Evolutionary conservation across 2,888 invertebrate species (phyloP).

Genomic region (Synergus itoensis): DNA sequence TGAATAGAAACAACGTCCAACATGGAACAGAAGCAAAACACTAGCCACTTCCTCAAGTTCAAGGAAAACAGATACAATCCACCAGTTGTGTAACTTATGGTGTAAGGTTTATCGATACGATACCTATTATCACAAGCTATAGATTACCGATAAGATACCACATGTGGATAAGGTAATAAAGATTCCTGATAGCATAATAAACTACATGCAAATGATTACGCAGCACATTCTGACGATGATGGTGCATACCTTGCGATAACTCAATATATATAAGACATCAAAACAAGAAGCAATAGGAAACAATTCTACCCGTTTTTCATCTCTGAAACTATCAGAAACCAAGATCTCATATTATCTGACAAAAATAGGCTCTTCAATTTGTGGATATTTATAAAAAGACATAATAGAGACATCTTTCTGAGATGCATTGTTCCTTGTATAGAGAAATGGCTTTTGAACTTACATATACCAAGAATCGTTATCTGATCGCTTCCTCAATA

Average conservation of each 20-base stretch:
- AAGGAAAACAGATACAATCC: slow-evolving; percentile 16
- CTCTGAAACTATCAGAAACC: too few species aligned
- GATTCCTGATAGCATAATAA: slow-evolving; percentile 7
- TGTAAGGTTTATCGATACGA: slow-evolving; percentile 16
- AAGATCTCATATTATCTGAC: background rate
- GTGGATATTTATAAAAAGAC: background rate
- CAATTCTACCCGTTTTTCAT: background rate
- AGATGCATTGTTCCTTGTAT: background rate
- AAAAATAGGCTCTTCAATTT: background rate
- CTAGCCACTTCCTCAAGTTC: background rate
- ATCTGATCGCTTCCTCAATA: slow-evolving; percentile 12
- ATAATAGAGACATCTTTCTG: background rate
- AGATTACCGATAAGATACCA: slow-evolving; percentile 30
- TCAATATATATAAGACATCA: slow-evolving; percentile 1
- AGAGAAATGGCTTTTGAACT: background rate
- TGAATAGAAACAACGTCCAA: background rate
- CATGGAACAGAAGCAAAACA: background rate
- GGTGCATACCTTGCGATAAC: background rate
- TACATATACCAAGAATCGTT: background rate
- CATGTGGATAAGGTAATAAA: slow-evolving; percentile 13
- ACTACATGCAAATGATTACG: slow-evolving; percentile 26
- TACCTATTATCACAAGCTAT: slow-evolving; percentile 12
- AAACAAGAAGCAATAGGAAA: background rate
- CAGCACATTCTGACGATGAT: slow-evolving; percentile 22
- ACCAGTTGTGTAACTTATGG: slow-evolving; percentile 10